Percentiles rank a stretch among this genome's conserved stretches.
These are phyloP conservation scores for Kryphioiulus occultus DNA, from an alignment of 2,888 invertebrate species.

Conservation along the genomic window DNA sequence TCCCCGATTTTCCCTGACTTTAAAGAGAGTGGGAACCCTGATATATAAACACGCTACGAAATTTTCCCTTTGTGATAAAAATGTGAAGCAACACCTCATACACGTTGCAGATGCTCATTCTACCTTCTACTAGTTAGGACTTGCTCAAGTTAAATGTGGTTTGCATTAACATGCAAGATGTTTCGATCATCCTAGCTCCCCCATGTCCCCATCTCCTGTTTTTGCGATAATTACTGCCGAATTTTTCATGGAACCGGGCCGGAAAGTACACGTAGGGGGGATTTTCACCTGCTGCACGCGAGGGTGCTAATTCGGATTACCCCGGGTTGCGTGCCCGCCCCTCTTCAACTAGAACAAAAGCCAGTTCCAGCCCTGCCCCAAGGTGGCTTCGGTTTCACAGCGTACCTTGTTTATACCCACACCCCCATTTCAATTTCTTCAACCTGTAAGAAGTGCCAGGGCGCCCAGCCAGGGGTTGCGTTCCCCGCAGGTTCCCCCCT, in stretches of 20 bases:
- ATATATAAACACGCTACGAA: no score
- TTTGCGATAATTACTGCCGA: neutral
- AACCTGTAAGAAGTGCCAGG: neutral
- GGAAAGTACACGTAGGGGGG: neutral
- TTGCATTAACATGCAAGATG: neutral
- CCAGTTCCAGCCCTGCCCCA: neutral
- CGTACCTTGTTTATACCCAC: constrained; percentile 17
- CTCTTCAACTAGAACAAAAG: constrained; percentile 32
- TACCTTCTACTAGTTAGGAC: no score
- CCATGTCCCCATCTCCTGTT: neutral
- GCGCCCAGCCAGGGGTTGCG: constrained; percentile 15
- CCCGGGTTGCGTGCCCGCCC: constrained; percentile 27
- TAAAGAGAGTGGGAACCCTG: no score
- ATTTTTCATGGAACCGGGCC: neutral
- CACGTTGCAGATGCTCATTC: no score
- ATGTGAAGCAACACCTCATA: no score
- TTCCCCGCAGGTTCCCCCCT: constrained; percentile 20
- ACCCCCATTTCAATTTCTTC: constrained; percentile 20
- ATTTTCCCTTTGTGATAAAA: no score
- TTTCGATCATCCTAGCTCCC: neutral
- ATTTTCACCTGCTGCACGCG: neutral
- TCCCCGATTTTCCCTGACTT: no score
- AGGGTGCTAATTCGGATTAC: constrained; percentile 20
- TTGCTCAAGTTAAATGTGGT: neutral
- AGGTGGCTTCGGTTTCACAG: neutral